A percentile compares a stretch with the other conserved stretches of the same genome.
These are phyloP conservation scores for Caenorhabditis doughertyi DNA, from an alignment of 2,888 invertebrate genomes.

Conservation along the genomic window DNA sequence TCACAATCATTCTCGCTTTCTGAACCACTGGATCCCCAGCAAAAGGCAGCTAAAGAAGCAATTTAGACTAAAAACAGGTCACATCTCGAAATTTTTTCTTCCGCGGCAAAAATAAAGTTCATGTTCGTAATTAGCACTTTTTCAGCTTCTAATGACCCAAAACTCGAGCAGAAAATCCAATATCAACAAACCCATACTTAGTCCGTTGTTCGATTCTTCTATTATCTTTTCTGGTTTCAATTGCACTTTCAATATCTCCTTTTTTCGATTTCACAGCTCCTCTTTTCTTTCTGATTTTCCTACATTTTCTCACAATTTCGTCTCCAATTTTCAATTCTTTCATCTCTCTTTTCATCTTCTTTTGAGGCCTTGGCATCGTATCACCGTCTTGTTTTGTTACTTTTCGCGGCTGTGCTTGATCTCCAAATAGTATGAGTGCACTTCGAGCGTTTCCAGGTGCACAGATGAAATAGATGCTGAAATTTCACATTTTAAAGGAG, in stretches of 20 bases:
- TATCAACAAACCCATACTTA: no score
- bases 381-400: background rate
- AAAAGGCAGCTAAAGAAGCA: no score
- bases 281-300: background rate
- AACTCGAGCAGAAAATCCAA: no score
- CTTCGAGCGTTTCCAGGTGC: constrained; percentile 45
- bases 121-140: no score
- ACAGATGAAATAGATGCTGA: constrained; percentile 52
- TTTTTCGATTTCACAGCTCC: background rate
- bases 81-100: no score
- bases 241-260: background rate
- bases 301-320: constrained; percentile 1
- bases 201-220: background rate
- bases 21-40: no score
- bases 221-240: background rate
- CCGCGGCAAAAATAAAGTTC: no score
- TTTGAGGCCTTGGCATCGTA: background rate
- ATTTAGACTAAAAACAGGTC: no score
- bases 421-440: constrained; percentile 42
- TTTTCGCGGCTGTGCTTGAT: constrained; percentile 7
- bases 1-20: no score
- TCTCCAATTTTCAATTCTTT: constrained; percentile 2
- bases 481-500: background rate
- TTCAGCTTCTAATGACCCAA: no score
- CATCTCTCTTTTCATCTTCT: background rate